A percentile compares a stretch with the other conserved stretches of the same genome.
Conservation (phyloP, 2,113 vertebrate species). For the Siniperca knerii region DNA sequence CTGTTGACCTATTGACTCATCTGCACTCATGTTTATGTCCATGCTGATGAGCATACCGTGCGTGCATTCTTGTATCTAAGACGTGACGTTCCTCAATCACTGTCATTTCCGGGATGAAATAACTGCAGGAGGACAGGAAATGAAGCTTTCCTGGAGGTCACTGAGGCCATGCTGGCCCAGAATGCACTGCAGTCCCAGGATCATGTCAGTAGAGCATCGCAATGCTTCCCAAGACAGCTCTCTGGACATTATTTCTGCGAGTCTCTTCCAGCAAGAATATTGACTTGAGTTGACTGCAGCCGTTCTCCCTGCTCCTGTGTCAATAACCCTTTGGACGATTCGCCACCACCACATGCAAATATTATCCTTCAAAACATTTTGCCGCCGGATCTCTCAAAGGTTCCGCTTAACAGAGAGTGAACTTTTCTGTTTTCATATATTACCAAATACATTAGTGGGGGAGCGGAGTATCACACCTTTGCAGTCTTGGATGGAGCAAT, state of each 20-base stretch:
- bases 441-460: constrained; percentile 38
- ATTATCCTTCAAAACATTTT: constrained; percentile 76
- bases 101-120: constrained; percentile 48
- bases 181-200: constrained; percentile 37
- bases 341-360: constrained; percentile 66
- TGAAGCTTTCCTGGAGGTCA: constrained; percentile 53
- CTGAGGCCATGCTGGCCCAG: constrained; percentile 50
- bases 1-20: constrained; percentile 16
- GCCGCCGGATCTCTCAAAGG: constrained; percentile 52
- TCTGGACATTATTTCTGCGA: constrained; percentile 43
- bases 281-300: constrained; percentile 54
- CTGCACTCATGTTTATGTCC: constrained; percentile 24
- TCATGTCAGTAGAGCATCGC: constrained; percentile 41
- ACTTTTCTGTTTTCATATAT: constrained; percentile 59
- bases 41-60: constrained; percentile 5
- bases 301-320: constrained; percentile 47
- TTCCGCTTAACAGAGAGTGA: constrained; percentile 37
- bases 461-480: constrained; percentile 46
- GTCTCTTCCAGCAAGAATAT: constrained; percentile 68
- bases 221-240: constrained; percentile 36
- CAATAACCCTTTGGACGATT: constrained; percentile 64
- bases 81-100: constrained; percentile 6
- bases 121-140: constrained; percentile 46
- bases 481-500: constrained; percentile 40
- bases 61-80: constrained; percentile 36